Conservation (phyloP, 2,888 invertebrate genomes). For the Heliothis peltigera region DNA sequence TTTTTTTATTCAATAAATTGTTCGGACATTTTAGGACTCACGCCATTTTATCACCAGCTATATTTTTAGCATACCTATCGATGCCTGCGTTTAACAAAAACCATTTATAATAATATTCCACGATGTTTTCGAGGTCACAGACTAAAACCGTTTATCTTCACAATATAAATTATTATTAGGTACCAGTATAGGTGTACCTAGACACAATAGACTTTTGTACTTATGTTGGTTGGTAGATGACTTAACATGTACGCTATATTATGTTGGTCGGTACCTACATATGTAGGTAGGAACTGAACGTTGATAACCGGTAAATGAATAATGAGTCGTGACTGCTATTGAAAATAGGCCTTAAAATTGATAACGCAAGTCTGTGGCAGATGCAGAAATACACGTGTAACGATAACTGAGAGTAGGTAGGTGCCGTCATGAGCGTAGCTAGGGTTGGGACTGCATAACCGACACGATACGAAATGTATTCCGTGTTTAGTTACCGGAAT, state of each 20-base stretch:
- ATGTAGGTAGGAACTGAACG: constrained; percentile 6
- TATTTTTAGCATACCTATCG: constrained; percentile 31
- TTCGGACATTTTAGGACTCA: constrained; percentile 10
- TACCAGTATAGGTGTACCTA: constrained; percentile 13
- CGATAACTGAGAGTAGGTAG: constrained; percentile 40
- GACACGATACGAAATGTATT: constrained; percentile 2
- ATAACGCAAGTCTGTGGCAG: constrained; percentile 56
- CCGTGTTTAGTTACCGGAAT: background rate
- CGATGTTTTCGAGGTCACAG: constrained; percentile 48
- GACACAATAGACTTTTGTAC: constrained; percentile 49
- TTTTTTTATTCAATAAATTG: constrained; percentile 11
- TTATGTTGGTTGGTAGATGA: constrained; percentile 25
- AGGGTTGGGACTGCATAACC: constrained; percentile 8
- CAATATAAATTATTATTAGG: constrained; percentile 43
- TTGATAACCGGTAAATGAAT: constrained; percentile 48
- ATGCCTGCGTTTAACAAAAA: constrained; percentile 34
- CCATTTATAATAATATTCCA: constrained; percentile 41
- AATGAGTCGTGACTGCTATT: constrained; percentile 64
- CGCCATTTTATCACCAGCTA: constrained; percentile 25
- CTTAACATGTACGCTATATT: constrained; percentile 28
- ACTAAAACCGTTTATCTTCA: constrained; percentile 47
- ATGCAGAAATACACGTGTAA: constrained; percentile 52
- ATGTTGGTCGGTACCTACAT: too few relatives aligned
- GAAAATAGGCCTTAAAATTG: constrained; percentile 70
- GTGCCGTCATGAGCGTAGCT: constrained; percentile 3